A percentile compares a stretch with the other conserved stretches of the same genome.
phyloP scores from a whole-genome alignment of 2,797 vertebrate genomes.

The Fistularia commersonii region DNA sequence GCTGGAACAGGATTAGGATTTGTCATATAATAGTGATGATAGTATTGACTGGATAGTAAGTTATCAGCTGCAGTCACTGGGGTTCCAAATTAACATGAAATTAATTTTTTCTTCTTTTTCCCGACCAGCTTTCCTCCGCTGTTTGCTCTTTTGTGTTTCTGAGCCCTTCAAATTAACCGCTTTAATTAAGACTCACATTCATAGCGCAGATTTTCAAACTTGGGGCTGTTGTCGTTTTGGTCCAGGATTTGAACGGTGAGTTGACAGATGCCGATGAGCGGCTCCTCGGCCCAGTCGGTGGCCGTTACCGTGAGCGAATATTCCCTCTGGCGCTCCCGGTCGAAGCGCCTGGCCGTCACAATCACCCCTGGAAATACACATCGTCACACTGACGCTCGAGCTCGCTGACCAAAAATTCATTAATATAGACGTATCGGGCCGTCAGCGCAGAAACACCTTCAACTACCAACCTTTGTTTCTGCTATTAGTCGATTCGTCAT shows the following conservation, averaged over 20 bases:
- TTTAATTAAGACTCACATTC: constrained; percentile 79
- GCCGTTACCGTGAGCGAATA: constrained; percentile 87
- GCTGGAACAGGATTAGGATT: too few species aligned
- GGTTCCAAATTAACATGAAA: too few species aligned
- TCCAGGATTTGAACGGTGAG: constrained; percentile 85
- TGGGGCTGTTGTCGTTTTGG: constrained; percentile 89
- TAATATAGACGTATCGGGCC: constrained; percentile 6
- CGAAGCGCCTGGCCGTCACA: constrained; percentile 81
- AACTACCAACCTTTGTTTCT: too few species aligned
- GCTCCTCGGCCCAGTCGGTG: constrained; percentile 86
- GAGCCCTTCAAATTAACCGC: too few species aligned
- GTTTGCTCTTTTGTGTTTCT: too few species aligned
- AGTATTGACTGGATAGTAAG: too few species aligned
- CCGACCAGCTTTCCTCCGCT: too few species aligned
- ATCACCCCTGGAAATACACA: constrained; percentile 76
- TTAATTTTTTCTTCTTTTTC: too few species aligned
- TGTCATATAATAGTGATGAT: too few species aligned
- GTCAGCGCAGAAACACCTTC: too few species aligned
- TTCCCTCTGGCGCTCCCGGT: constrained; percentile 88
- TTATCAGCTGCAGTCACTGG: too few species aligned
- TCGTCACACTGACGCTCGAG: constrained; percentile 13
- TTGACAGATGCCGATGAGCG: constrained; percentile 88
- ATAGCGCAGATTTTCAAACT: constrained; percentile 89
- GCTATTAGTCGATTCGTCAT: too few species aligned
- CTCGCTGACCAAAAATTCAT: constrained; percentile 2